These are phyloP conservation scores for Orius insidiosus DNA, from an alignment of 1,140 invertebrate species.

Conservation along the genomic window DNA sequence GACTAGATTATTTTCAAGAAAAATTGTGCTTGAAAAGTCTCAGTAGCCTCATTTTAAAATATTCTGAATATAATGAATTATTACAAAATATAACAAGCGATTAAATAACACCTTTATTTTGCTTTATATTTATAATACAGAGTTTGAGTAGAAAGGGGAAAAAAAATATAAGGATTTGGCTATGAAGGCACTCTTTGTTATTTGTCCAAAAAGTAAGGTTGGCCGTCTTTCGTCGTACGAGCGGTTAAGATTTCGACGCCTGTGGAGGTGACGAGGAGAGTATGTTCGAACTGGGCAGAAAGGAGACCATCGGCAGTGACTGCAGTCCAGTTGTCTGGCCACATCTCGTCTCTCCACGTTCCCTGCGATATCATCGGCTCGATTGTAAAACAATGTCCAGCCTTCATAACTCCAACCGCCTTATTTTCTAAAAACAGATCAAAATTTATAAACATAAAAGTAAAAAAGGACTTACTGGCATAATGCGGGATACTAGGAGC, in stretches of 20 bases:
- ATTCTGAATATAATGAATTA: too few relatives aligned
- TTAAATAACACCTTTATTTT: too few relatives aligned
- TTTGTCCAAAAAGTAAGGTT: conserved; percentile 81
- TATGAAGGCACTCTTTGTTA: conserved; percentile 8
- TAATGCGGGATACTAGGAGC: conserved; percentile 70
- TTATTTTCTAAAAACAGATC: conserved; percentile 40
- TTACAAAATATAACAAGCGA: too few relatives aligned
- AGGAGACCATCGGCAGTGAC: conserved; percentile 58
- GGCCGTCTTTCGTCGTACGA: conserved; percentile 47
- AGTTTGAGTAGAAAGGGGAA: too few relatives aligned
- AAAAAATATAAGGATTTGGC: too few relatives aligned
- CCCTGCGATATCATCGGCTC: conserved; percentile 78
- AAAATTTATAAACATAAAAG: neutral
- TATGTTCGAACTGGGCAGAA: conserved; percentile 86
- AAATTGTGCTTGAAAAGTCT: too few relatives aligned
- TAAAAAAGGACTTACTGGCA: conserved; percentile 11
- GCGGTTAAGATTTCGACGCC: conserved; percentile 90
- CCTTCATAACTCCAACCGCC: conserved; percentile 57
- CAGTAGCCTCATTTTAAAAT: too few relatives aligned
- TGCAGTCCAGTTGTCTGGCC: conserved; percentile 79
- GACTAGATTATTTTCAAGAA: too few relatives aligned
- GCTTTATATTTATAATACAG: too few relatives aligned
- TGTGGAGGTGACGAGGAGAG: conserved; percentile 86
- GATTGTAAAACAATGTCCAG: conserved; percentile 88
- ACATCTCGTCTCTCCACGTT: conserved; percentile 36